Base-by-base conservation (phyloP, 2,113 vertebrate genomes). In the Pseudorasbora parva region DNA sequence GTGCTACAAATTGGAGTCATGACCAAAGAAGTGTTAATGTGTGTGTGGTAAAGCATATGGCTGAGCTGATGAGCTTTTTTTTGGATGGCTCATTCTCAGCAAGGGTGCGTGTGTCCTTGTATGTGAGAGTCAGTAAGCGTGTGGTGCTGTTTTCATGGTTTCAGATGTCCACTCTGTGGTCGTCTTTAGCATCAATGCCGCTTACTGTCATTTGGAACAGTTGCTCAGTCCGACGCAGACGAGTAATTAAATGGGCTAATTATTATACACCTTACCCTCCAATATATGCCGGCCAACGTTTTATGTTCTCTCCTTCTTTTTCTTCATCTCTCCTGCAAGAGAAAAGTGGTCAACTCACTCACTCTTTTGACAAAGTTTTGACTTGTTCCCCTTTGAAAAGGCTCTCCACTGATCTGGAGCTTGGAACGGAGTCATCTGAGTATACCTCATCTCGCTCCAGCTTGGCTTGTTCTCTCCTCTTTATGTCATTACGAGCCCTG, bases 391-490 rank as follows among this genome's bases (percentile, higher is more conserved):
- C 47, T 81, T 69, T 54, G 49, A 69, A 68, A 45, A 30, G 6
- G 27, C 45, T 82, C 43, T 74, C 59, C 17, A 37, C 27, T 33
- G 41, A 78, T 72, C 12, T 71, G 37, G 11, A 80, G 27, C 23
- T 78, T n/a, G 74, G 77, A 79, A 62, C 6, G 15, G 43, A 71
- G 21, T 72, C 49, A 43, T 86, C 62, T 78, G 7, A 47, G 49
- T 57, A 11, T 54, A 87, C 84, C 90, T 89, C 82, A 89, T 89
- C 88, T 88, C 87, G 87, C 89, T 88, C 84, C 86, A 85, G 84
- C 88, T 91, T 92, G 88, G 86, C 89, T 92, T 85, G 92, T 93
- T 91, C 90, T 90, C 85, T 83, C 84, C 37, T 72, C 64, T 41
- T 78, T 64, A 60, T 78, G 80, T 86, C 54, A 81, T 85, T 68